phyloP scores from a whole-genome alignment of 2,113 vertebrate species.

The Hippocampus mohnikei region DNA sequence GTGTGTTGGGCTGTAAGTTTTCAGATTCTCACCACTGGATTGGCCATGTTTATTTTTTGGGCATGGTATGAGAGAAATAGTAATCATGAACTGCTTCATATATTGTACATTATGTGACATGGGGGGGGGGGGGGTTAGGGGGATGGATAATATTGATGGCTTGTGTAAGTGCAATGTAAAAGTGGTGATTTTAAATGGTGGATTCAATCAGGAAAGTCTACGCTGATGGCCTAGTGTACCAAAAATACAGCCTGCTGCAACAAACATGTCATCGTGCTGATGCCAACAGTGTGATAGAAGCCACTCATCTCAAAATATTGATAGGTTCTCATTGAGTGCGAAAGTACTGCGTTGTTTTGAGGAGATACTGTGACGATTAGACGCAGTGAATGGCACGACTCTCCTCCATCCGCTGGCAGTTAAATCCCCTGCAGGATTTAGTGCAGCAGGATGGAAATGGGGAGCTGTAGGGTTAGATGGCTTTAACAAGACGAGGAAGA shows the following conservation, averaged over 20 bases:
- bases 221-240: background rate
- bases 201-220: background rate
- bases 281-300: background rate
- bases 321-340: constrained; percentile 11
- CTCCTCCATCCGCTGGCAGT: constrained; percentile 14
- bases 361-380: constrained; percentile 14
- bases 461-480: constrained; percentile 37
- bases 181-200: background rate
- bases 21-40: constrained; percentile 77
- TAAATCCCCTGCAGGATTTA: constrained; percentile 45
- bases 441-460: constrained; percentile 8
- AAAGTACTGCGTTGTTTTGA: constrained; percentile 22
- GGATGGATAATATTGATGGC: background rate
- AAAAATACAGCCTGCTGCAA: background rate
- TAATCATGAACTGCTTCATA: background rate
- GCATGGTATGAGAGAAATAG: background rate
- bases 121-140: too few species aligned
- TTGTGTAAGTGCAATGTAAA: background rate
- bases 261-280: background rate
- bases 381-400: constrained; percentile 25
- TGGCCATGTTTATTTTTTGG: constrained; percentile 81
- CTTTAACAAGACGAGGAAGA: constrained; percentile 43
- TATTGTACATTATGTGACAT: too few species aligned
- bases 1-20: background rate
- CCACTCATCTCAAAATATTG: constrained; percentile 13